Evolutionary conservation across 1,140 invertebrate genomes (phyloP).

Genomic region (Anoplophora glabripennis): DNA sequence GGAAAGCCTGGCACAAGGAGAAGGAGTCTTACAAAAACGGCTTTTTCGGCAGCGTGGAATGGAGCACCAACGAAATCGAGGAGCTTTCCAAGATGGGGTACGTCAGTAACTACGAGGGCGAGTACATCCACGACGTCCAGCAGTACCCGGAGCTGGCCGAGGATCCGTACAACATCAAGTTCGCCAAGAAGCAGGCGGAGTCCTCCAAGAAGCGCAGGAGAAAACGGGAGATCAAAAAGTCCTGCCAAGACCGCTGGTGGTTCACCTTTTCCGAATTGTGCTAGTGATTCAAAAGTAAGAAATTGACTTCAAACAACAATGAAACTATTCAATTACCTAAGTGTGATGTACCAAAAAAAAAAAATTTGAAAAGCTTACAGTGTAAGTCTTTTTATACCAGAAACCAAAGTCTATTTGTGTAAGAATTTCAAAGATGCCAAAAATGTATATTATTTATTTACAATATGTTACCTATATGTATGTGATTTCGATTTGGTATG

Average conservation of each 20-base stretch:
- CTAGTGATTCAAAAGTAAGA: slow-evolving; percentile 46
- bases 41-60: slow-evolving; percentile 68
- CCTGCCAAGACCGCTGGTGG: slow-evolving; percentile 50
- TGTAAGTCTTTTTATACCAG: slow-evolving; percentile 50
- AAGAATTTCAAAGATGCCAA: slow-evolving; percentile 63
- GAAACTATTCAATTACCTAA: slow-evolving; percentile 47
- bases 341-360: slow-evolving; percentile 47
- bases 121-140: slow-evolving; percentile 86
- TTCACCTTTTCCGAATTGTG: slow-evolving; percentile 56
- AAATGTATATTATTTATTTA: slow-evolving; percentile 57
- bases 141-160: slow-evolving; percentile 89
- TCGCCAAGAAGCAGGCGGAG: slow-evolving; percentile 73
- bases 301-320: slow-evolving; percentile 32
- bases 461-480: slow-evolving; percentile 54
- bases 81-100: slow-evolving; percentile 76
- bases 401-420: slow-evolving; percentile 65
- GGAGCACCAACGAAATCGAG: slow-evolving; percentile 77
- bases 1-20: slow-evolving; percentile 90
- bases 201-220: slow-evolving; percentile 62
- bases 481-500: slow-evolving; percentile 46
- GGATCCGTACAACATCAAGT: slow-evolving; percentile 91
- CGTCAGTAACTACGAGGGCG: slow-evolving; percentile 80
- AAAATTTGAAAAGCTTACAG: slow-evolving; percentile 30
- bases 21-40: slow-evolving; percentile 78
- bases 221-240: slow-evolving; percentile 54